Conservation (phyloP, 2,888 invertebrate species). For the Stenodera caucasica region DNA sequence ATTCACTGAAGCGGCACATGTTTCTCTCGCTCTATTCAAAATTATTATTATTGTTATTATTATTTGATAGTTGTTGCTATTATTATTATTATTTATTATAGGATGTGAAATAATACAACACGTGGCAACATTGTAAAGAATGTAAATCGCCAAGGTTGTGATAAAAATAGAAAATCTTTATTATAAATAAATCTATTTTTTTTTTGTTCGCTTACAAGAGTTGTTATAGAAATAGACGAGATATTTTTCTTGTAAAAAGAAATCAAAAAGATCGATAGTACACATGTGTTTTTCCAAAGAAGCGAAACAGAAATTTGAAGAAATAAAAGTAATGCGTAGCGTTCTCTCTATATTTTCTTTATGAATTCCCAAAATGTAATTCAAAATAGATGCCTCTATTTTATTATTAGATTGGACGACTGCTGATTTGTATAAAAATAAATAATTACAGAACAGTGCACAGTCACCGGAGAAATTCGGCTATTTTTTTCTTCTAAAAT, state of each 20-base stretch:
- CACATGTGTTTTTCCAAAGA: background rate
- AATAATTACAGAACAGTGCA: background rate
- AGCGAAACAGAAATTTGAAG: too few species aligned
- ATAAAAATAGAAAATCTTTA: conserved; percentile 56
- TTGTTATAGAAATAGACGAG: background rate
- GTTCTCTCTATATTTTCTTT: conserved; percentile 35
- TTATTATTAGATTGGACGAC: conserved; percentile 36
- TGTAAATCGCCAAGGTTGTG: conserved; percentile 54
- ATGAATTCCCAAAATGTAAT: conserved; percentile 22
- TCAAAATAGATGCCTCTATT: conserved; percentile 36
- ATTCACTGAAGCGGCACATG: too few species aligned
- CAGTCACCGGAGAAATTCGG: background rate
- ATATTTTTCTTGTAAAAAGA: background rate
- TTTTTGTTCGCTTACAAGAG: conserved; percentile 15
- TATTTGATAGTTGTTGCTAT: background rate
- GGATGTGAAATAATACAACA: conserved; percentile 31
- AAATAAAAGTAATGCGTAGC: background rate
- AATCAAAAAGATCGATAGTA: background rate
- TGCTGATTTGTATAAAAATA: conserved; percentile 33
- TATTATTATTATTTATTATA: conserved; percentile 39
- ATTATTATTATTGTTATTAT: background rate
- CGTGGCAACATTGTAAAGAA: conserved; percentile 52
- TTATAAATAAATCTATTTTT: conserved; percentile 56
- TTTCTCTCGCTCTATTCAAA: background rate
- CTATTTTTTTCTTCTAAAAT: background rate